Evolutionary conservation across 2,113 vertebrate genomes (phyloP), one percentile per base, ranked within the genome.

Genomic region (Pluvianellus socialis): DNA sequence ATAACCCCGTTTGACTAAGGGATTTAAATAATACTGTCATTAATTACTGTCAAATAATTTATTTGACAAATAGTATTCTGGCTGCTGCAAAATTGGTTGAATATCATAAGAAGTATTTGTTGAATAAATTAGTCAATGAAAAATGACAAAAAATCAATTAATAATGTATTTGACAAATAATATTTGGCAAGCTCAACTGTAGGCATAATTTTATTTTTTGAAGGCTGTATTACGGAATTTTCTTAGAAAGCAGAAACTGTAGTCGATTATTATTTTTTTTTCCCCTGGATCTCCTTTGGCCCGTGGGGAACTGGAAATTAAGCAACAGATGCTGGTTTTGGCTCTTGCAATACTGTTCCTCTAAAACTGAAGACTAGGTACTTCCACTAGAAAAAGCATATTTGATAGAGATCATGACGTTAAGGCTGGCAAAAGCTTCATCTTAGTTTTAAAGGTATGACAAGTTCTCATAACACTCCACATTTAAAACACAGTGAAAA

Each of bases 81-180:
- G 20, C 38, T 83, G 50, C 22, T 90, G 21, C 53, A 62, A 27
- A 79, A 86, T 67, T 83, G 35, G 14, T 47, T 79, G 53, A 56
- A 49, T 75, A 71, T 53, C 18, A 10, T 53, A 47, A 74, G 9
- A 52, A 88, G 8, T 38, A 67, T 80, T 91, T 92, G 16, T 58
- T 92, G 20, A 88, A 91, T 50, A 88, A 76, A 86, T 83, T 80
- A 88, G 28, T 76, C 23, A 83, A 68, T 66, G 50, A 77, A 83
- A 92, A 94, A 88, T 86, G 17, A 42, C 20, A 70, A 66, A 30
- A 68, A 71, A 23, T 59, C 15, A 71, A 71, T 90, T 9, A 77
- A 77, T 89, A 61, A 45, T 70, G 13, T 53, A 76, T 72, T 90
- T 79, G 38, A 86, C 45, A 88, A 65, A 68, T 79, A 82, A 53